Base-by-base conservation (phyloP, 2,888 invertebrate species). In the Amblyteles armatorius region DNA sequence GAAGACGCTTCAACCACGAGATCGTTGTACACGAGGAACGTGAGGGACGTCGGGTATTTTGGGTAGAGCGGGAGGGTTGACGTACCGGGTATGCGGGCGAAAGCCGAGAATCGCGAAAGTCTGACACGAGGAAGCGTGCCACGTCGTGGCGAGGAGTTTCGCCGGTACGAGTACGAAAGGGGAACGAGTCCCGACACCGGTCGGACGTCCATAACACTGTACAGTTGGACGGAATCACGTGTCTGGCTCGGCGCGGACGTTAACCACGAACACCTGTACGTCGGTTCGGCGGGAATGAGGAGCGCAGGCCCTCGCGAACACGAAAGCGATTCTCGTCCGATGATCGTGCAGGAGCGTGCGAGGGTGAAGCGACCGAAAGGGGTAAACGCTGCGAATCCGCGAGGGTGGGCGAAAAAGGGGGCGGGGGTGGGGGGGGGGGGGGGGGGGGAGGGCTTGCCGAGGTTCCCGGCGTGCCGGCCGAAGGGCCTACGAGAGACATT, bases 251-350 rank as follows among this genome's bases (percentile, higher is more conserved):
- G 80, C 67, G 85, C 79, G 82, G 68, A 79, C 83, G 82, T 81
- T 83, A 87, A 85, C 87, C 86, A 87, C 87, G 85, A 86, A 88
- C 86, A 87, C 85, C 86, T 86, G 87, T 87, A 86, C 83, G 84
- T 85, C 85, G 85, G 85, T 82, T 80, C 79, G 36, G 82, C 77
- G 77, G 77, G 77, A 69, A 80, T 68, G 68, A 52, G 73, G 79
- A 79, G 82, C 57, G 57, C 50, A 81, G 68, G 65, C 33, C 44
- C 44, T 19, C 26, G 77, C 69, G 57, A 79, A 73, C 83, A 86
- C 84, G 84, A 83, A 76, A 68, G 60, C 74, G 44, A 82, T 84
- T 82, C 69, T 50, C 40, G 82, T 74, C 55, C 29, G 68, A 26
- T 69, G 52, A 63, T 81, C 81, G 81, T 74, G 74, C 74, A 63